Evolutionary conservation across 2,797 vertebrate genomes (phyloP), one percentile per base, ranked within the genome.

Genomic region (Anguilla pacifica): DNA sequence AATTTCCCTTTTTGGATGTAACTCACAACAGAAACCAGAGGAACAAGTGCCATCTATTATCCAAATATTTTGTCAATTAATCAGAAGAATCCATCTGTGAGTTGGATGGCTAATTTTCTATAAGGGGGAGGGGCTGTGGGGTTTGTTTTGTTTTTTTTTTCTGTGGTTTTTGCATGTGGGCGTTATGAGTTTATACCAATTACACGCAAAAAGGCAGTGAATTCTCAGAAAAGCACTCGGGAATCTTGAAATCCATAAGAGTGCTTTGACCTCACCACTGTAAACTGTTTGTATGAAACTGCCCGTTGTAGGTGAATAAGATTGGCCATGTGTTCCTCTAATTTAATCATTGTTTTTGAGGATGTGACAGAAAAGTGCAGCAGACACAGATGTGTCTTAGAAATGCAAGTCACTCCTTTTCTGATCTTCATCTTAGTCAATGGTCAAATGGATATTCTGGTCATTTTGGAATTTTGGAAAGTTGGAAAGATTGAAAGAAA

Each of bases 261-360:
- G 93, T 93, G 90, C 87, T 90, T 89, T 91, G 91, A 93, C 92
- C 91, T 92, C 91, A 87, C 87, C 89, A 89, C 88, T 94, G 83
- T 94, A 94, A 94, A 94, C 91, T 94, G 92, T 94, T 94, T 93
- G 90, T 91, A 91, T 90, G 39, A 89, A 88, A 83, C 64, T 79
- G 10, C 87, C 86, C 89, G 82, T 88, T 87, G 92, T 91, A 92
- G 89, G 90, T 92, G 91, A 92, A 91, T 74, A 91, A 86, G 89
- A 90, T 67, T 90, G 88, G 89, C 87, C 83, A 88, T 89, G 88
- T 91, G 87, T 91, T 87, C 85, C 90, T 88, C 87, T 83, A 64
- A 77, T 83, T 90, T 88, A 87, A 55, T 91, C 90, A 90, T 81
- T 89, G 87, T 92, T 81, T 88, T 87, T 88, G 35, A 91, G 87